Evolutionary conservation across 2,888 invertebrate genomes (phyloP).

Genomic region (Lamproptera curius): DNA sequence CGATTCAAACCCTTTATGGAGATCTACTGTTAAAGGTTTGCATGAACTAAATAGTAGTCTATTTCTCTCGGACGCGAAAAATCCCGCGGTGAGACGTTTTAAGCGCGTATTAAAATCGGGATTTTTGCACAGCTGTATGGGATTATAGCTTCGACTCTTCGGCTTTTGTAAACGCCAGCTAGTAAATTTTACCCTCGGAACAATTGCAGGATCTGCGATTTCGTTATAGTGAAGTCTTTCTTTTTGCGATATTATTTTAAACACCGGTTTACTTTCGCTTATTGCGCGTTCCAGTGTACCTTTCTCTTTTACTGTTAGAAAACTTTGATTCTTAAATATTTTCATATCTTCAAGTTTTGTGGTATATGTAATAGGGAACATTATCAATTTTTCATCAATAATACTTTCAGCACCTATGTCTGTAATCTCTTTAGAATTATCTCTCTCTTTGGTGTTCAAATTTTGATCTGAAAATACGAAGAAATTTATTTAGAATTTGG

Average conservation of each 20-base stretch:
- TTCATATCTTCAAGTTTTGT: constrained; percentile 55
- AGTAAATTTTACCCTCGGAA: constrained; percentile 39
- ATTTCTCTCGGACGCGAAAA: constrained; percentile 51
- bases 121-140: constrained; percentile 61
- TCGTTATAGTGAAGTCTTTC: constrained; percentile 11
- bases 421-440: background rate
- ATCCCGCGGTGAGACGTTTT: constrained; percentile 53
- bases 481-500: no score
- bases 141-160: constrained; percentile 48
- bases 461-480: constrained; percentile 23
- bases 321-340: constrained; percentile 36
- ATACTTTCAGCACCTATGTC: constrained; percentile 29
- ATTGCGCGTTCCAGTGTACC: constrained; percentile 40
- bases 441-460: background rate
- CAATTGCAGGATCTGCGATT: constrained; percentile 23
- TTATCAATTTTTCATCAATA: constrained; percentile 59
- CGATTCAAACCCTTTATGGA: constrained; percentile 56
- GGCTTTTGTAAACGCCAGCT: constrained; percentile 58
- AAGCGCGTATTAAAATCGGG: constrained; percentile 67
- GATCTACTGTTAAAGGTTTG: constrained; percentile 59
- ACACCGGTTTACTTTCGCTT: constrained; percentile 50
- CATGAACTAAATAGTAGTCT: constrained; percentile 47
- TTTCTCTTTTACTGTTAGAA: constrained; percentile 34
- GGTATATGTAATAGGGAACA: constrained; percentile 53
- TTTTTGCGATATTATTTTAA: no score